Percentiles rank a stretch among this genome's conserved stretches.
Evolutionary conservation across 2,797 vertebrate genomes (phyloP).

Genomic region (Miopithecus talapoin): DNA sequence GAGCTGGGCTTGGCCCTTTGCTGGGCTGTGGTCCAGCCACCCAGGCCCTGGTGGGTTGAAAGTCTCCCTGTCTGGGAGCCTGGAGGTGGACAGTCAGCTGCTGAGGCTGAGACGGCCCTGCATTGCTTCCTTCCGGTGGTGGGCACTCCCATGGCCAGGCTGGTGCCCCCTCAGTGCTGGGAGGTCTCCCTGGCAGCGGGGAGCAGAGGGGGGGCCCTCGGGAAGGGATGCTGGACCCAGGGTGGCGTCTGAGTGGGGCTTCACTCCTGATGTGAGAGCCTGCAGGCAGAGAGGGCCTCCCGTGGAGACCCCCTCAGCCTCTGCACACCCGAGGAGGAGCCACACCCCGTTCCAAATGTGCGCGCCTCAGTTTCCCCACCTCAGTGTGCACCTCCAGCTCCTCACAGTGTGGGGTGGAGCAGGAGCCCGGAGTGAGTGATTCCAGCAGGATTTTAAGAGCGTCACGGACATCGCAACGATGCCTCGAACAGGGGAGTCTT

Average conservation of each 20-base stretch:
- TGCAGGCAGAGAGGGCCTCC: background rate
- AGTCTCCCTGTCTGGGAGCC: fast-evolving
- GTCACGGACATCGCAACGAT: background rate
- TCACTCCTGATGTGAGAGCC: background rate
- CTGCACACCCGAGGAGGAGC: background rate
- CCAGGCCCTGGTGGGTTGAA: background rate
- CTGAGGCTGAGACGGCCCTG: background rate
- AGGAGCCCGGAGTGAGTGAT: background rate
- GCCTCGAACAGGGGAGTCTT: background rate
- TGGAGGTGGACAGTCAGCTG: background rate
- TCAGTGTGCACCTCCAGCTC: too few relatives aligned
- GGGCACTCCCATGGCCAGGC: too few relatives aligned
- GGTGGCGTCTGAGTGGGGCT: background rate
- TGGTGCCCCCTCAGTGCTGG: background rate
- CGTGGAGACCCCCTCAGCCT: background rate
- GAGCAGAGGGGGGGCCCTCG: background rate
- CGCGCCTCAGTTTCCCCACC: fast-evolving
- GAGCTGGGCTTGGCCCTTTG: background rate
- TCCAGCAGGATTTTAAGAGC: background rate
- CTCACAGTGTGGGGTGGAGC: background rate
- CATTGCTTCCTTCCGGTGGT: background rate
- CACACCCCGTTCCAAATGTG: too few relatives aligned
- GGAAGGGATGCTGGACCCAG: background rate
- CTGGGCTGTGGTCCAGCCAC: background rate
- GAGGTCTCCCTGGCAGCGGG: background rate